These are phyloP conservation scores for Acanthis flammea DNA, from an alignment of 2,797 vertebrate genomes.

Conservation along the genomic window DNA sequence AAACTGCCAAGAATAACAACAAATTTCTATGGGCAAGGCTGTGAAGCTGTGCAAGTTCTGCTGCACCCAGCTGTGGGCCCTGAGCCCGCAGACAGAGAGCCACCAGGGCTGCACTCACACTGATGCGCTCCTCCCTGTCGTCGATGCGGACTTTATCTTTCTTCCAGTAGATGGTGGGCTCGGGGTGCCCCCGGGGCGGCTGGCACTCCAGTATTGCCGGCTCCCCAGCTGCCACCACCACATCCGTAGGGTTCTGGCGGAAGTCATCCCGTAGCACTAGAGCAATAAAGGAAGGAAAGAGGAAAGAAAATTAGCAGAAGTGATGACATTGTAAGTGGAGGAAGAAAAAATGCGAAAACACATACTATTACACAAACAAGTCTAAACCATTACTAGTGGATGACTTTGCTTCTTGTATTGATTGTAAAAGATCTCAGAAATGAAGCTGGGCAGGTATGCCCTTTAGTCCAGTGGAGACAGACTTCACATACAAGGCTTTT, in stretches of 20 bases:
- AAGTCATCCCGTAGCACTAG: conserved; percentile 97
- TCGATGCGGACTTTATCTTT: conserved; percentile 96
- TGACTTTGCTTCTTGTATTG: background rate
- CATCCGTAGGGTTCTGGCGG: conserved; percentile 94
- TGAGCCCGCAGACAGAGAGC: rapidly evolving
- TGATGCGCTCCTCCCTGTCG: conserved; percentile 93
- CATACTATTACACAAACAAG: background rate
- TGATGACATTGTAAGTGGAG: background rate
- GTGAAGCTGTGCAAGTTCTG: background rate
- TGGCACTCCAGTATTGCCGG: conserved; percentile 96
- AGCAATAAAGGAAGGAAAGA: background rate
- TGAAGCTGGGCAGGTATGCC: background rate
- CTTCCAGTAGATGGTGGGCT: conserved; percentile 98
- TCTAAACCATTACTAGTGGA: background rate
- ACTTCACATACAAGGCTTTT: background rate
- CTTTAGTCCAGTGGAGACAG: background rate
- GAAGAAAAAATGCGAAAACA: rapidly evolving
- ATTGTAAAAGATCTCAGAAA: background rate
- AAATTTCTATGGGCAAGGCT: rapidly evolving
- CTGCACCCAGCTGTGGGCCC: too few relatives aligned
- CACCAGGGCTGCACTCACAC: conserved; percentile 74
- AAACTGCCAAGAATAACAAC: background rate
- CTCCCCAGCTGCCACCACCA: conserved; percentile 95
- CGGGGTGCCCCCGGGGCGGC: conserved; percentile 94
- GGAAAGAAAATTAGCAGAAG: background rate